phyloP scores from a whole-genome alignment of 2,888 invertebrate species.

The Deilephila elpenor region DNA sequence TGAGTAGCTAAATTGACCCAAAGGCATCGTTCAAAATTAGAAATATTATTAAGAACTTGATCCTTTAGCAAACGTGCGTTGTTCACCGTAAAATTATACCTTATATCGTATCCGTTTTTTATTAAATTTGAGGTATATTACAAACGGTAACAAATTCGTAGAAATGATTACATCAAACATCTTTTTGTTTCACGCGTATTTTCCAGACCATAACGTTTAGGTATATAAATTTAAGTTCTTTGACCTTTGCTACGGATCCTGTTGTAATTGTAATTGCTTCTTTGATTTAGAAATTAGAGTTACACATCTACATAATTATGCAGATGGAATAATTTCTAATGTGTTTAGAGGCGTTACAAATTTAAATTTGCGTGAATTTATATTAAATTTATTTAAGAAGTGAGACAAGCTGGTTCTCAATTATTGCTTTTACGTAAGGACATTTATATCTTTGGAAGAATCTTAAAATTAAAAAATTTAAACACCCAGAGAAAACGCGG shows the following conservation, averaged over 20 bases:
- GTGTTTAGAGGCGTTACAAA: background rate
- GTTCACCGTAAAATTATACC: slow-evolving; percentile 11
- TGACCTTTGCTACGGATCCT: slow-evolving; percentile 25
- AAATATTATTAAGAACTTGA: slow-evolving; percentile 4
- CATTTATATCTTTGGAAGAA: too few species aligned
- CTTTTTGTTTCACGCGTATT: slow-evolving; percentile 35
- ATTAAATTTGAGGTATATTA: slow-evolving; percentile 16
- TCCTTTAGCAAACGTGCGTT: background rate
- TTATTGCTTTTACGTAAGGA: too few species aligned
- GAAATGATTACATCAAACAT: slow-evolving; percentile 29
- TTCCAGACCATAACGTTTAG: slow-evolving; percentile 40
- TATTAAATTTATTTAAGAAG: background rate
- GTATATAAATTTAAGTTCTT: slow-evolving; percentile 33
- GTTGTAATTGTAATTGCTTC: background rate
- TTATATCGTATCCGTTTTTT: slow-evolving; percentile 20
- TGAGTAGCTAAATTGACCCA: background rate
- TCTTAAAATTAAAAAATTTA: too few species aligned
- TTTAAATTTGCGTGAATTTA: background rate
- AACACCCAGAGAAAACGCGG: too few species aligned
- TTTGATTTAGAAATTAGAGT: background rate
- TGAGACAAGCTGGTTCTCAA: background rate
- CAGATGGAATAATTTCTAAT: background rate
- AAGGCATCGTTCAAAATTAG: background rate
- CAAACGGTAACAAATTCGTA: slow-evolving; percentile 24
- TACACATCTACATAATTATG: background rate